phyloP scores from a whole-genome alignment of 2,888 invertebrate genomes.

The Agrilus mali region DNA sequence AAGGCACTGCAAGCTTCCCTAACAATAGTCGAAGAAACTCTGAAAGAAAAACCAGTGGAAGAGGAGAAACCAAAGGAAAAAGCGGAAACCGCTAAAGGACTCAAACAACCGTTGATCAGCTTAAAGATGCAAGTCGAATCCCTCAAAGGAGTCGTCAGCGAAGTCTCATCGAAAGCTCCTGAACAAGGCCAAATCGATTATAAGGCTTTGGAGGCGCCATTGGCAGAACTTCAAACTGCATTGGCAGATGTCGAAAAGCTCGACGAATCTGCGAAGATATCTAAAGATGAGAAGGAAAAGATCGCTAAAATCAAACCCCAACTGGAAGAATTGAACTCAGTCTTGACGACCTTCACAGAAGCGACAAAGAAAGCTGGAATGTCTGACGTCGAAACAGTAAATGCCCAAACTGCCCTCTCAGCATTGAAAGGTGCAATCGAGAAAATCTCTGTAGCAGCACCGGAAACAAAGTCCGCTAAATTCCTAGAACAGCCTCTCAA shows the following conservation, averaged over 20 bases:
- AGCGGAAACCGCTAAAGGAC: neutral
- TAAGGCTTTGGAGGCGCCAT: no score
- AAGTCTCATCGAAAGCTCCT: constrained; percentile 1
- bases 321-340: no score
- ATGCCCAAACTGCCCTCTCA: constrained; percentile 8
- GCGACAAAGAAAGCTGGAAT: constrained; percentile 10
- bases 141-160: no score
- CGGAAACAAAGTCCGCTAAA: constrained; percentile 4
- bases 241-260: no score
- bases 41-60: neutral
- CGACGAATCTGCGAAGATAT: no score
- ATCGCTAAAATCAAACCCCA: no score
- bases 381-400: constrained; percentile 9
- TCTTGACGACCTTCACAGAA: no score
- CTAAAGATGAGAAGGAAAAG: no score
- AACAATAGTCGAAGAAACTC: neutral
- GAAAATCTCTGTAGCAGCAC: neutral
- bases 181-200: neutral
- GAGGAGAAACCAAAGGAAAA: neutral
- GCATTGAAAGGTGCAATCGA: constrained; percentile 9
- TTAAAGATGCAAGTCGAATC: no score
- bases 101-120: no score
- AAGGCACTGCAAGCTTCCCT: neutral
- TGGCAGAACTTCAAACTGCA: no score
- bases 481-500: constrained; percentile 13